phyloP scores from a whole-genome alignment of 2,888 invertebrate genomes.

The Falcaria lacertinaria region DNA sequence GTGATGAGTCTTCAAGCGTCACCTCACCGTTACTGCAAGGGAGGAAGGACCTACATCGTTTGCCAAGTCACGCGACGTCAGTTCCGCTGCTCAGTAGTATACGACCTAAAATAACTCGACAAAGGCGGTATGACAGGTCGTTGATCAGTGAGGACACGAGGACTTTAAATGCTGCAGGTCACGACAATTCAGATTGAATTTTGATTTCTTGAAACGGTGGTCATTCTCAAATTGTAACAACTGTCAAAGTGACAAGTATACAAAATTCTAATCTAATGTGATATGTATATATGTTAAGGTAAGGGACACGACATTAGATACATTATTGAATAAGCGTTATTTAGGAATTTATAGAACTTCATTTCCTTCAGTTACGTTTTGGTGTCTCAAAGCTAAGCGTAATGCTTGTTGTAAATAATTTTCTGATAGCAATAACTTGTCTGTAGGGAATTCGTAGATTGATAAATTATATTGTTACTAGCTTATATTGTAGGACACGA shows the following conservation, averaged over 20 bases:
- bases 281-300: conserved; percentile 67
- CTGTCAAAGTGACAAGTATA: conserved; percentile 43
- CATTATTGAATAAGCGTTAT: conserved; percentile 22
- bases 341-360: conserved; percentile 8
- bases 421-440: conserved; percentile 62
- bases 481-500: conserved; percentile 10
- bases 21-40: conserved; percentile 81
- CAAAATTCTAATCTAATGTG: conserved; percentile 76
- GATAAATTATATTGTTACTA: conserved; percentile 30
- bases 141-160: conserved; percentile 66
- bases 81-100: conserved; percentile 68
- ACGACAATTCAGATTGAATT: conserved; percentile 68
- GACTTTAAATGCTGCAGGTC: conserved; percentile 61
- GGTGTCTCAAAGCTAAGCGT: conserved; percentile 45
- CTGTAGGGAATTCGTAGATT: conserved; percentile 43
- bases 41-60: conserved; percentile 53
- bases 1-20: conserved; percentile 81
- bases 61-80: conserved; percentile 65
- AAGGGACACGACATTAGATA: conserved; percentile 48
- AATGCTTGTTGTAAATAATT: conserved; percentile 47
- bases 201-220: too few relatives aligned
- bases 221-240: conserved; percentile 4
- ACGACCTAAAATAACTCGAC: conserved; percentile 68
- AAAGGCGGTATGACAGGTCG: conserved; percentile 68
- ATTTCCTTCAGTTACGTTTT: conserved; percentile 53